These are phyloP conservation scores for Carterocephalus palaemon DNA, from an alignment of 2,888 invertebrate genomes.

Conservation along the genomic window DNA sequence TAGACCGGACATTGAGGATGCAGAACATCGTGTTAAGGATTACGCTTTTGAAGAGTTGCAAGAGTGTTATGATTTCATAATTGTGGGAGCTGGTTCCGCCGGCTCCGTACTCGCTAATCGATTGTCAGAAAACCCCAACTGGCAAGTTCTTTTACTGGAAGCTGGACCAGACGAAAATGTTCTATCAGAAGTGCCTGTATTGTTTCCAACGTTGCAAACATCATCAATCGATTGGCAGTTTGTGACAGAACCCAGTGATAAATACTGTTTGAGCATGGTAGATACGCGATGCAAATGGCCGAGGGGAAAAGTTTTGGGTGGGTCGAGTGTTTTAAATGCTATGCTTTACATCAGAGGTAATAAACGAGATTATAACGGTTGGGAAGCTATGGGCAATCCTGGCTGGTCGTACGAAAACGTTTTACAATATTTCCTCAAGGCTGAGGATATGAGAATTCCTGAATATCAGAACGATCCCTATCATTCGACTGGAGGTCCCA, in stretches of 20 bases:
- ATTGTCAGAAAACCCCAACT: constrained; percentile 84
- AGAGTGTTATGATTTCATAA: constrained; percentile 86
- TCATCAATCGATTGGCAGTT: constrained; percentile 91
- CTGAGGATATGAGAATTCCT: constrained; percentile 86
- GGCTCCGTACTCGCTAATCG: constrained; percentile 89
- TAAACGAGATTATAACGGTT: constrained; percentile 89
- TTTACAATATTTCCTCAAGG: constrained; percentile 87
- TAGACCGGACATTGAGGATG: constrained; percentile 86
- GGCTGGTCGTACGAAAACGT: constrained; percentile 90
- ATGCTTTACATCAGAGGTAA: constrained; percentile 95
- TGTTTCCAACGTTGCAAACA: constrained; percentile 85
- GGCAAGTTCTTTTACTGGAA: constrained; percentile 87
- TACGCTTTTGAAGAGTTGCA: constrained; percentile 73
- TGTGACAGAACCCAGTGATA: constrained; percentile 83
- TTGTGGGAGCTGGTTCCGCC: constrained; percentile 90
- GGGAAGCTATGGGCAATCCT: constrained; percentile 84
- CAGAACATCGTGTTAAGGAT: constrained; percentile 79
- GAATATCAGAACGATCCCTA: constrained; percentile 78
- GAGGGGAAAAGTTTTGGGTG: constrained; percentile 87
- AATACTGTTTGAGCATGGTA: constrained; percentile 84
- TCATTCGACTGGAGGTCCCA: constrained; percentile 85
- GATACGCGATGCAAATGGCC: constrained; percentile 85
- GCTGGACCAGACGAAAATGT: constrained; percentile 87
- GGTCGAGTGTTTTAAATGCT: constrained; percentile 91
- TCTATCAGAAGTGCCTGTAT: constrained; percentile 84